phyloP scores from a whole-genome alignment of 2,113 vertebrate species.

The Onychostruthus taczanowskii region DNA sequence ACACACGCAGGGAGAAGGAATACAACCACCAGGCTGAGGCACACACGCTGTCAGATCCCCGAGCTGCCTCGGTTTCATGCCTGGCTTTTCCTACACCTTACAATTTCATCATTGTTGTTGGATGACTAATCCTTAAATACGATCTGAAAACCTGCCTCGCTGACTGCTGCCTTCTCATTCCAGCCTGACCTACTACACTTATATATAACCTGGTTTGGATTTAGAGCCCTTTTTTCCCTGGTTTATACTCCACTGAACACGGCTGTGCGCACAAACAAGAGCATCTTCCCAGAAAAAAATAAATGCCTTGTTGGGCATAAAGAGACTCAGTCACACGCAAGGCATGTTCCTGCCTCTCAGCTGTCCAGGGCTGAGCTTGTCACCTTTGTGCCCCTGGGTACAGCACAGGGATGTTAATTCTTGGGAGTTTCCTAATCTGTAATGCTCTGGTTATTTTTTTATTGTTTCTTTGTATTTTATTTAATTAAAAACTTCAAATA shows the following conservation, averaged over 20 bases:
- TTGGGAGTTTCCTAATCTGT: background rate
- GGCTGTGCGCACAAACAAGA: fast-evolving
- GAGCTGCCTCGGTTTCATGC: background rate
- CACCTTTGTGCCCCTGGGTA: background rate
- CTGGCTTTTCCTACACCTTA: background rate
- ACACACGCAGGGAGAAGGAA: background rate
- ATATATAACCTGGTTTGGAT: background rate
- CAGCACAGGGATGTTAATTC: background rate
- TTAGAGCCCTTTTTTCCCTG: background rate
- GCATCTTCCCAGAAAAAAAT: background rate
- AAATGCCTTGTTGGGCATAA: background rate
- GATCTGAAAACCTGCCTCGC: background rate
- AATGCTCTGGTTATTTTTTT: background rate
- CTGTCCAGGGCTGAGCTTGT: background rate
- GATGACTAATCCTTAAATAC: constrained; percentile 5
- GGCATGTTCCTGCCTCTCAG: fast-evolving
- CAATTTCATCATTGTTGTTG: background rate
- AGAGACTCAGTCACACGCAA: fast-evolving
- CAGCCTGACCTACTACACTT: background rate
- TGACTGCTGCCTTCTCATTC: background rate
- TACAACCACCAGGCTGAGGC: background rate
- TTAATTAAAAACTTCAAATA: background rate
- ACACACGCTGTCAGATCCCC: background rate
- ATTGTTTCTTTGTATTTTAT: background rate
- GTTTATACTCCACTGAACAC: background rate